These are phyloP conservation scores for Marasmarcha lunaedactyla DNA, from an alignment of 2,888 invertebrate genomes.

Conservation along the genomic window DNA sequence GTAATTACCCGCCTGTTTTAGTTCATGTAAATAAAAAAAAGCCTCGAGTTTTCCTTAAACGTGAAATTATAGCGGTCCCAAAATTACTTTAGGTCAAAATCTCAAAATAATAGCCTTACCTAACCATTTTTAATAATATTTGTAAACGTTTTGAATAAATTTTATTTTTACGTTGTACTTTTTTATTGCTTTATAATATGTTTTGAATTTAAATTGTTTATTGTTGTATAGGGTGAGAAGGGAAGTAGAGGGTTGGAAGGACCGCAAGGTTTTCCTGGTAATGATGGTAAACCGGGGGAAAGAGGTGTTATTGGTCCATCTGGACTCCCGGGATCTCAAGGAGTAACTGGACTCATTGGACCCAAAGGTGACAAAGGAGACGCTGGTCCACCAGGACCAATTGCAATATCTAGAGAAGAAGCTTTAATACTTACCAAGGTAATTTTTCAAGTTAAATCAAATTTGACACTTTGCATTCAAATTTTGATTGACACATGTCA, in stretches of 20 bases:
- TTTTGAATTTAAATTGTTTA: no score
- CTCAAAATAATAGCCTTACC: no score
- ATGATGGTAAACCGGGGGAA: constrained; percentile 74
- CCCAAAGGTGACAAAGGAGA: constrained; percentile 79
- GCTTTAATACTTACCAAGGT: constrained; percentile 72
- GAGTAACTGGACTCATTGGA: constrained; percentile 74
- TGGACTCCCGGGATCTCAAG: constrained; percentile 78
- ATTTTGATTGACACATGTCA: background rate
- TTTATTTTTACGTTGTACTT: no score
- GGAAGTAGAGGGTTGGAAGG: constrained; percentile 76
- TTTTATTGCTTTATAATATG: no score
- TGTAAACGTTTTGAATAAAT: no score
- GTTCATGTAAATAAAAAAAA: constrained; percentile 7
- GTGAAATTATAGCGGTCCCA: background rate
- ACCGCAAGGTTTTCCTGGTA: constrained; percentile 74
- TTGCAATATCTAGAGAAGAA: constrained; percentile 71
- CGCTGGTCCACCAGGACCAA: constrained; percentile 76
- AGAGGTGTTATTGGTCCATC: constrained; percentile 79
- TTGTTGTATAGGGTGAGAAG: constrained; percentile 70
- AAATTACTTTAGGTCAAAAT: no score
- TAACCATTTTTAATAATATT: no score
- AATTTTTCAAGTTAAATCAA: no score
- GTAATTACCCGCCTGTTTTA: constrained; percentile 30
- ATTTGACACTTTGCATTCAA: background rate
- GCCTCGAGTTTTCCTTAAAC: constrained; percentile 1